phyloP scores from a whole-genome alignment of 2,113 vertebrate genomes.

The Tamias sibiricus region DNA sequence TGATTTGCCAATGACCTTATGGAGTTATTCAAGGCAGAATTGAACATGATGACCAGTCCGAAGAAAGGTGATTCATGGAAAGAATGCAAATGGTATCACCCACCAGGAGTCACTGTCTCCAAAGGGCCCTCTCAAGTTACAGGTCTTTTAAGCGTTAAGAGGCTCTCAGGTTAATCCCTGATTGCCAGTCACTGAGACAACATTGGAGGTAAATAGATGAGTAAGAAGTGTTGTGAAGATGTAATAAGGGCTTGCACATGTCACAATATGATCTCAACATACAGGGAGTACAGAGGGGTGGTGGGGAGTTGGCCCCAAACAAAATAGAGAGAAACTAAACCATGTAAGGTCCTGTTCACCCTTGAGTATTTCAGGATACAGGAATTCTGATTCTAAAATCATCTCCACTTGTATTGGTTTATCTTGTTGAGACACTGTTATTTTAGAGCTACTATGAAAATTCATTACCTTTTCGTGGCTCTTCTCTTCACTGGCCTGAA shows the following conservation, averaged over 20 bases:
- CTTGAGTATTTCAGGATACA: neutral
- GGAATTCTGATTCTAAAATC: slow-evolving; percentile 1
- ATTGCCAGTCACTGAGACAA: neutral
- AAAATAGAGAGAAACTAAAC: neutral
- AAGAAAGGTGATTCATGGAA: neutral
- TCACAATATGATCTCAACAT: slow-evolving; percentile 55
- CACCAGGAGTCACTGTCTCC: neutral
- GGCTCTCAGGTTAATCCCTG: neutral
- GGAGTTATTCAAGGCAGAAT: neutral
- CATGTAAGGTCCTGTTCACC: slow-evolving; percentile 10
- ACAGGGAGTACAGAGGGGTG: neutral
- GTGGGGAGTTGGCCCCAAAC: neutral
- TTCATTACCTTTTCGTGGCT: slow-evolving; percentile 2
- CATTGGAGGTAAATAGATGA: neutral
- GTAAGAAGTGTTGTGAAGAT: neutral
- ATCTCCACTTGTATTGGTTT: neutral
- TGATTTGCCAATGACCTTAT: neutral
- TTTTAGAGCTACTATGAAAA: slow-evolving; percentile 62
- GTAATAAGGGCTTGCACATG: slow-evolving; percentile 57
- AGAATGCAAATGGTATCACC: neutral
- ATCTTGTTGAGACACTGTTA: neutral
- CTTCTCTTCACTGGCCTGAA: slow-evolving; percentile 29
- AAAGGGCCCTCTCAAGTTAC: neutral
- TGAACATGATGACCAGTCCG: neutral
- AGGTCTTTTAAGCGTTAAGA: neutral